phyloP scores from a whole-genome alignment of 2,113 vertebrate species.

The Mixornis gularis region DNA sequence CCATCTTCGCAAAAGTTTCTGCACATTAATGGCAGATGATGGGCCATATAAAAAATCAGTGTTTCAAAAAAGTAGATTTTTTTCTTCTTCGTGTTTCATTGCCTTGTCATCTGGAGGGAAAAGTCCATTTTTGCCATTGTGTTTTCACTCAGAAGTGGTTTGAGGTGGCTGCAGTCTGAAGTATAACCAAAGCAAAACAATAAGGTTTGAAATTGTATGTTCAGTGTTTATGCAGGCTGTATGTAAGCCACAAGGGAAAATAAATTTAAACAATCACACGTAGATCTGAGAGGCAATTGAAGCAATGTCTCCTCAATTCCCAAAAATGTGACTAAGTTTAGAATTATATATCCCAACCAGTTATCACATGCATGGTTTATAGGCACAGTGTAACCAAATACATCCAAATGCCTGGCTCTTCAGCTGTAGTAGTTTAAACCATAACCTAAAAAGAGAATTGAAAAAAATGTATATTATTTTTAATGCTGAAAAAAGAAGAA shows the following conservation, averaged over 20 bases:
- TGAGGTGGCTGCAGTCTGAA: slow-evolving; percentile 23
- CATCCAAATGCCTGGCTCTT: not conserved
- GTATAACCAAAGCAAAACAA: not conserved
- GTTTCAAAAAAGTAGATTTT: not conserved
- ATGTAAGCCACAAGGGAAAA: slow-evolving; percentile 26
- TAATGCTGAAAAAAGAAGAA: not conserved
- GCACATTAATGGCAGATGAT: not conserved
- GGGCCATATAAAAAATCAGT: not conserved
- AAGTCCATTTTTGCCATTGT: not conserved
- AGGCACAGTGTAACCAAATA: not conserved
- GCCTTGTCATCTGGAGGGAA: not conserved
- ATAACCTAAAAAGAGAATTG: not conserved
- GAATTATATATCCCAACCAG: slow-evolving; percentile 4
- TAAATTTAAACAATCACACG: not conserved
- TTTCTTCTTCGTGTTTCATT: not conserved
- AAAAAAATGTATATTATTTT: not conserved
- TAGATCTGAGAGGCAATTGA: not conserved
- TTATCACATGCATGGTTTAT: not conserved
- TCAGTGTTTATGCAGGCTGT: slow-evolving; percentile 10
- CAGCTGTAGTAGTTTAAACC: not conserved
- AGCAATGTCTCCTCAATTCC: not conserved
- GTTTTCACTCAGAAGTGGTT: slow-evolving; percentile 30
- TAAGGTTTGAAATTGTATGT: slow-evolving; percentile 15
- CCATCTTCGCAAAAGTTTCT: not conserved
- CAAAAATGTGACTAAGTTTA: slow-evolving; percentile 20